Percentiles rank a stretch among this genome's conserved stretches.
phyloP scores from a whole-genome alignment of 1,140 invertebrate genomes.

The Drosophila erecta region DNA sequence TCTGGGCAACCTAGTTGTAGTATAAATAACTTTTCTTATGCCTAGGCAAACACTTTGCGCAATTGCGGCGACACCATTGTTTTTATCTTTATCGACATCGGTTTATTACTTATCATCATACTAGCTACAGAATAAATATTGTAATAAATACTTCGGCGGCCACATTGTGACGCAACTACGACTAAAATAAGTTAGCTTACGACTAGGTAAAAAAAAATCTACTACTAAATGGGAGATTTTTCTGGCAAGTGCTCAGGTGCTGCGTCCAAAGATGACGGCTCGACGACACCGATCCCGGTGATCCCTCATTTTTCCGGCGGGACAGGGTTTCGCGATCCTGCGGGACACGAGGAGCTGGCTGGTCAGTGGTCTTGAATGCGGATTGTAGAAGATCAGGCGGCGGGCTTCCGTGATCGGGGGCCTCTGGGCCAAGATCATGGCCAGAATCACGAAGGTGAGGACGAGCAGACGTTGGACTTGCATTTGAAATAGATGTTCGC shows the following conservation, averaged over 20 bases:
- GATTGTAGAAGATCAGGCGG: slow-evolving; percentile 67
- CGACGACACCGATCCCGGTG: slow-evolving; percentile 77
- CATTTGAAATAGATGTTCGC: slow-evolving; percentile 22
- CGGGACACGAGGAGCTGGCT: slow-evolving; percentile 68
- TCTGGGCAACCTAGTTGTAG: background rate
- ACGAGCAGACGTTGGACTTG: slow-evolving; percentile 48
- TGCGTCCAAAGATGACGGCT: slow-evolving; percentile 66
- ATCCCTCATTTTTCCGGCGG: slow-evolving; percentile 71
- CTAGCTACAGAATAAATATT: slow-evolving; percentile 41
- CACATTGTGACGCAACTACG: slow-evolving; percentile 42
- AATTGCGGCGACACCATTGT: background rate
- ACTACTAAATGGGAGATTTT: slow-evolving; percentile 5
- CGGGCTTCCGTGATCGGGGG: slow-evolving; percentile 33
- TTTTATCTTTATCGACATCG: slow-evolving; percentile 34
- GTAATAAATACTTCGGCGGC: slow-evolving; percentile 45
- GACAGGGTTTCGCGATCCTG: slow-evolving; percentile 57
- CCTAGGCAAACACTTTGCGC: slow-evolving; percentile 2
- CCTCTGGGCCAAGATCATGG: slow-evolving; percentile 45
- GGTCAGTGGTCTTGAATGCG: slow-evolving; percentile 39
- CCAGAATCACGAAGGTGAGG: slow-evolving; percentile 18
- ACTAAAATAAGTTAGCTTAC: slow-evolving; percentile 53
- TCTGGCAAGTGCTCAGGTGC: slow-evolving; percentile 36
- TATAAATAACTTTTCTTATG: background rate
- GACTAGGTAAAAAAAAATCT: slow-evolving; percentile 9
- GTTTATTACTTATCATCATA: slow-evolving; percentile 38